Base-by-base conservation (phyloP, 2,113 vertebrate species). In the Galemys pyrenaicus region DNA sequence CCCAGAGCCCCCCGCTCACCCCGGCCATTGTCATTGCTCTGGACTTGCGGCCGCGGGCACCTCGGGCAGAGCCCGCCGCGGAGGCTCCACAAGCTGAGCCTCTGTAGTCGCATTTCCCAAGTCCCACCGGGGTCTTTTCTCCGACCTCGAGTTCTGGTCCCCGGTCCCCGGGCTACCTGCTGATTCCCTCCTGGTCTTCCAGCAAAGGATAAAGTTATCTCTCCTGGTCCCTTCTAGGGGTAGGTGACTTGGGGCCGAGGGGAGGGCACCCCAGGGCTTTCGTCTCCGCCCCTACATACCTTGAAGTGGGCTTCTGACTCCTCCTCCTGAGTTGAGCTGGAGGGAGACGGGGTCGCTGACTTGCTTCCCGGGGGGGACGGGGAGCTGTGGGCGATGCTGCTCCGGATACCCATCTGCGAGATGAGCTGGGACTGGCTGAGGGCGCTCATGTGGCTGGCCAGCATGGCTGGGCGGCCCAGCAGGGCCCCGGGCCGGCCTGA, bases 291-390 rank as follows among this genome's bases (percentile, higher is more conserved):
- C 10, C 16, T 81, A 58, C 97, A 5, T 99, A 99, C 99, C 99
- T 99, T 99, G 62, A 97, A 98, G 97, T 99, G 99, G 65, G 99
- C 99, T 98, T 99, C 99, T 5, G 98, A 99, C 97, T 99, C 99
- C 98, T 99, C 99, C 98, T 99, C 99, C 98, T 99, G 99, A 94
- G 99, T 99, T 92, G 99, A 99, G 91, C 99, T 99, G 95, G 99
- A 99, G 98, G 99, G 99, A 93, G 99, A 99, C 70, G 99, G 99
- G 28, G 99, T 99, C 51, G 99, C 99, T 46, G 99, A 99, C 97
- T 99, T 99, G 98, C 99, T 99, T 96, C 99, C 99, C 0, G 99
- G 99, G 95, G 99, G 99, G 0, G 99, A 99, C 26, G 99, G 99
- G 96, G 99, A 99, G 91, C 99, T 98, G n/a, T 99, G 99, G 96